Conservation (phyloP, 2,888 invertebrate species). For the Pristionchus mayeri region DNA sequence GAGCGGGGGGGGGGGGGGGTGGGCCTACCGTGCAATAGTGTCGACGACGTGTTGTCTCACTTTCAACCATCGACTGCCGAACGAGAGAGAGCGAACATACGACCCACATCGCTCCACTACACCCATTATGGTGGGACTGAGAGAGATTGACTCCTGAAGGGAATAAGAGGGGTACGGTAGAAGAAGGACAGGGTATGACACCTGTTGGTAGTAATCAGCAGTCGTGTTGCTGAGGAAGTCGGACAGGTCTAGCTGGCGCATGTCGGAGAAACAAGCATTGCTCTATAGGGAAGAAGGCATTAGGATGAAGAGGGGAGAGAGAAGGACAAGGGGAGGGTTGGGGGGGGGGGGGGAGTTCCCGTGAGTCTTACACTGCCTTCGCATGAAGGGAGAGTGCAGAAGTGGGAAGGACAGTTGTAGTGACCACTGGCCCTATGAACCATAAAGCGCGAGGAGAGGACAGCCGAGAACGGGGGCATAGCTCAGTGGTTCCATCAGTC, state of each 20-base stretch:
- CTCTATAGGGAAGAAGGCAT: too few species aligned
- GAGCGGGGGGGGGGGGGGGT: background rate
- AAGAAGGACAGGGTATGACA: background rate
- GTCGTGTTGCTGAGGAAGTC: slow-evolving; percentile 54
- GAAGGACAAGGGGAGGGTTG: background rate
- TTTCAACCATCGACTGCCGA: slow-evolving; percentile 66
- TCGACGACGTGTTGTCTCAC: slow-evolving; percentile 66
- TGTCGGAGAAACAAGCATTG: slow-evolving; percentile 51
- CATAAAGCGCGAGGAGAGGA: too few species aligned
- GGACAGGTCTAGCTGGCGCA: slow-evolving; percentile 53
- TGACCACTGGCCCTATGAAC: too few species aligned
- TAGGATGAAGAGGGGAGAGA: too few species aligned
- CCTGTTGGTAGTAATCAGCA: slow-evolving; percentile 59
- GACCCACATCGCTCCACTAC: slow-evolving; percentile 65
- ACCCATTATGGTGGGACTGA: slow-evolving; percentile 58
- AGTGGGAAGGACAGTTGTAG: too few species aligned
- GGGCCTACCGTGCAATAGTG: slow-evolving; percentile 57
- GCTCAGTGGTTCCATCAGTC: too few species aligned
- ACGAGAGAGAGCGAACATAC: slow-evolving; percentile 59
- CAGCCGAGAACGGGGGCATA: too few species aligned
- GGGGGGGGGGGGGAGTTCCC: slow-evolving; percentile 40
- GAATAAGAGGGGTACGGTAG: too few species aligned
- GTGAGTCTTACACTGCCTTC: slow-evolving; percentile 55
- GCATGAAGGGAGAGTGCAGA: background rate
- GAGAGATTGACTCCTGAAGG: too few species aligned